Percentiles rank a stretch among this genome's conserved stretches.
phyloP scores from a whole-genome alignment of 1,140 invertebrate species.

The Magallana angulata region DNA sequence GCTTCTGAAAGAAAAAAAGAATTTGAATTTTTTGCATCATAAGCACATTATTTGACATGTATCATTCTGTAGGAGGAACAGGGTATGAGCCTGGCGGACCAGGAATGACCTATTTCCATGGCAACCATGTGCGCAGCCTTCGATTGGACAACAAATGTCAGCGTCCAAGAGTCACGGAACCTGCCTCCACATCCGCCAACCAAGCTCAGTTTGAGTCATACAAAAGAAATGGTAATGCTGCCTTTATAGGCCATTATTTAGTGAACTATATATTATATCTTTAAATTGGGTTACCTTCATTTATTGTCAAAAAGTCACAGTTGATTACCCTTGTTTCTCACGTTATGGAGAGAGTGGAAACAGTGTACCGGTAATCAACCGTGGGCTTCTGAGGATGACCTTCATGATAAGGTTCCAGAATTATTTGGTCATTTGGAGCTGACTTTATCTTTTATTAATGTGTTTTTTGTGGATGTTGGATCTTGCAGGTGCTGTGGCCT shows the following conservation, averaged over 20 bases:
- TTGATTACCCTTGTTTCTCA: no score
- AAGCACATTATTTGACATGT: no score
- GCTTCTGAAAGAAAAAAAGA: no score
- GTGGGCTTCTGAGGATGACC: no score
- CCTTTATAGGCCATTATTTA: neutral
- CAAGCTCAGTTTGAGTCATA: slow-evolving; percentile 60
- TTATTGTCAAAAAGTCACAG: no score
- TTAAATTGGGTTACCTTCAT: neutral
- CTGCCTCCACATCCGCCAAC: slow-evolving; percentile 59
- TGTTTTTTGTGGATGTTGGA: no score
- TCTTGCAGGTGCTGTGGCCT: slow-evolving; percentile 67
- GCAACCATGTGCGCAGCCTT: slow-evolving; percentile 53
- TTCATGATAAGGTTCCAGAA: no score
- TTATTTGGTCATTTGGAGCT: no score
- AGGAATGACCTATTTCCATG: slow-evolving; percentile 63
- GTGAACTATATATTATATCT: neutral
- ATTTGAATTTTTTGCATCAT: no score
- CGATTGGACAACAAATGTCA: slow-evolving; percentile 68
- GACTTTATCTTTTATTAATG: neutral
- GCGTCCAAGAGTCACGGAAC: slow-evolving; percentile 65
- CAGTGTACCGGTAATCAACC: no score
- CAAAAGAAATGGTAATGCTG: slow-evolving; percentile 56
- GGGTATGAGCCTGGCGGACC: slow-evolving; percentile 66
- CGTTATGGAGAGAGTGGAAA: no score
- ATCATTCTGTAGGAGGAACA: slow-evolving; percentile 47